Conservation (phyloP, 2,113 vertebrate genomes). For the Alligator sinensis region DNA sequence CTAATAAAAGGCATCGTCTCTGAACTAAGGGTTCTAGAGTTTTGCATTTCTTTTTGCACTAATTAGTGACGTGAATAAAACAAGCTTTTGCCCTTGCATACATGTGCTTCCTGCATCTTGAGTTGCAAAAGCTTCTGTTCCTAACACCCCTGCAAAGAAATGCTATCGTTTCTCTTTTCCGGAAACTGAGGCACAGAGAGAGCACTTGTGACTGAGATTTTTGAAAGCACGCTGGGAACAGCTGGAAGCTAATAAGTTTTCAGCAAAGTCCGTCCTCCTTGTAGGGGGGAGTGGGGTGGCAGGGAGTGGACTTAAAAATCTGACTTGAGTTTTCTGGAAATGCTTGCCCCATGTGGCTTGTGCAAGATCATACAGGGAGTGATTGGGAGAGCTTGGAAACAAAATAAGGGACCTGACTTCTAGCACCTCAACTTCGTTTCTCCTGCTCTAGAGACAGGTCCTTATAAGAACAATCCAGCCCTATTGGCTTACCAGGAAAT, state of each 20-base stretch:
- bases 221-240: background rate
- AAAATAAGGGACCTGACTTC: background rate
- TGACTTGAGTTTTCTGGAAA: background rate
- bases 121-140: background rate
- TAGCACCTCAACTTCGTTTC: background rate
- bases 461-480: background rate
- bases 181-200: background rate
- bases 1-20: background rate
- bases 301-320: background rate
- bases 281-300: background rate
- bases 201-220: background rate
- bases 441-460: background rate
- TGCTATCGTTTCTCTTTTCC: fast-evolving
- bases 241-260: fast-evolving
- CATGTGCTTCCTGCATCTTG: background rate
- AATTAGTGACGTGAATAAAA: background rate
- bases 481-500: background rate
- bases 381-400: background rate
- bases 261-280: background rate
- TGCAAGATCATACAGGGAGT: background rate
- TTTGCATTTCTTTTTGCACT: background rate
- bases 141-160: background rate
- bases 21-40: background rate
- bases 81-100: fast-evolving
- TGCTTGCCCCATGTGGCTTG: background rate